Evolutionary conservation across 1,140 invertebrate species (phyloP).

Genomic region (Caenorhabditis remanei): DNA sequence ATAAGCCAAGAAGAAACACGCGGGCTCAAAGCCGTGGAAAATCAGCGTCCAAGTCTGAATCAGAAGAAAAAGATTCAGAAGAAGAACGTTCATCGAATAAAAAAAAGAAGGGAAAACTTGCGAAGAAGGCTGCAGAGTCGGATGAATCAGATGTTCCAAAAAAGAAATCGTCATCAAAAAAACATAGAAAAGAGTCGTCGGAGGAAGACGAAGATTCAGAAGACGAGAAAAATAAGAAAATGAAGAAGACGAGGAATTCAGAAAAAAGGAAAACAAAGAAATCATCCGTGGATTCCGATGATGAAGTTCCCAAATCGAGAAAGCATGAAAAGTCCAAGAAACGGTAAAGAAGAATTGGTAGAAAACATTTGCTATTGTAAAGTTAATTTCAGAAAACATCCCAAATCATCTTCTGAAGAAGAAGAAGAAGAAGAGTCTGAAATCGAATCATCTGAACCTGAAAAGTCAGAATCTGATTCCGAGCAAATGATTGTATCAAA

Average conservation of each 20-base stretch:
- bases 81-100: not conserved
- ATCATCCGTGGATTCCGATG: not conserved
- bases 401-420: not conserved
- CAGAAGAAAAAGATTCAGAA: not conserved
- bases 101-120: not conserved
- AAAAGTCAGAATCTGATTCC: not conserved
- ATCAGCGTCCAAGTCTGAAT: not conserved
- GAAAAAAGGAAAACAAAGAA: not conserved
- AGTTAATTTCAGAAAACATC: not conserved
- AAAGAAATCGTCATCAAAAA: slow-evolving; percentile 14
- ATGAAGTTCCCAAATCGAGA: not conserved
- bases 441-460: not conserved
- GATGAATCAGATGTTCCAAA: not conserved
- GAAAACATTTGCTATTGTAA: not conserved
- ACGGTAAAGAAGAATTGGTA: not conserved
- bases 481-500: too few species aligned
- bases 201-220: slow-evolving; percentile 23
- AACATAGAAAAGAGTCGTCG: not conserved
- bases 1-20: too few species aligned
- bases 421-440: not conserved
- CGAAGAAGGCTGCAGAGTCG: not conserved
- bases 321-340: not conserved
- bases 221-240: not conserved
- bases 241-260: not conserved
- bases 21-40: too few species aligned